Base-by-base conservation (phyloP, 2,797 vertebrate species). In the Gallinago solitaria region DNA sequence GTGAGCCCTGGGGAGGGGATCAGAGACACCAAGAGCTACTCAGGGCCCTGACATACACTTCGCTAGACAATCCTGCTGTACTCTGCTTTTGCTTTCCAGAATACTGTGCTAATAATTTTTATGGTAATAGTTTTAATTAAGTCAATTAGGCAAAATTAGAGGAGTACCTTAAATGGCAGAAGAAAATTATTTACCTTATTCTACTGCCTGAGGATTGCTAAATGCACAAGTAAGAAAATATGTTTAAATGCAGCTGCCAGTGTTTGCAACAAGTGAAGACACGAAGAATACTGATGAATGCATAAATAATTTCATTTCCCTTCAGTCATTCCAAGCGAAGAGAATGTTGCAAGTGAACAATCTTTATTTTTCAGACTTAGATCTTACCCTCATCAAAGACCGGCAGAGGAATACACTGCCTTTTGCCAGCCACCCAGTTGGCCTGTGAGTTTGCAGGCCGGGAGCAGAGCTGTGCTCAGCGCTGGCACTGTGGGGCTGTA, bases 131-230 rank as follows among this genome's bases (percentile, higher is more conserved):
- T 83, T 89, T 83, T 92, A 87, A 88, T 90, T 47, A 78, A 85
- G 56, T 87, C 86, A 97, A 94, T 97, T 98, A 97, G 77, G 41
- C 45, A 96, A 92, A 97, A 97, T 98, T 97, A 97, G 83, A 73
- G 50, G 39, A 97, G 92, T 95, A 93, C 70, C 79, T 90, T 95
- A 94, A 96, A 73, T 87, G 83, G 75, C 82, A 96, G 75, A 68
- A 92, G 71, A 90, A 96, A 93, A 78, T 93, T 91, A 97, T 96
- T 96, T 96, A 89, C 81, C 79, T 86, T 95, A 73, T 95, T 96
- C 50, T 75, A 76, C 71, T 76, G 90, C 91, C 85, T 65, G 60
- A 97, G 94, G 64, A 83, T 60, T 84, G 41, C n/a, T 92, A 96
- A 94, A 89, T 87, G 59, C 83, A n/a, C 25, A 76, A 77, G 25